Percentiles rank a stretch among this genome's conserved stretches.
These are phyloP conservation scores for Lepilemur septentrionalis DNA, from an alignment of 2,797 vertebrate species.

Conservation along the genomic window DNA sequence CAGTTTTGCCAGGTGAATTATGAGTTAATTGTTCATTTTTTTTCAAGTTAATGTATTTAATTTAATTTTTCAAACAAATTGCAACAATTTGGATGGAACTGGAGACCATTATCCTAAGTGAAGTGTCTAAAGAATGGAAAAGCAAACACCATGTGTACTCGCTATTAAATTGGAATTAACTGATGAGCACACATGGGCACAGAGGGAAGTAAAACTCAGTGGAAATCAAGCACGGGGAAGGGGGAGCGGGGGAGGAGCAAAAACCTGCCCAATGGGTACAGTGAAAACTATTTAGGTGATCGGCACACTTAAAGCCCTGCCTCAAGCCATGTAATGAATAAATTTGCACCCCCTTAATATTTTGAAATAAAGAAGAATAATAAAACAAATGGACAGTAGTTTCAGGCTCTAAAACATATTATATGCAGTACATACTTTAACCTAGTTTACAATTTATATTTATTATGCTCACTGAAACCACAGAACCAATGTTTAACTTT, in stretches of 20 bases:
- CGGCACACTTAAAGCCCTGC: background rate
- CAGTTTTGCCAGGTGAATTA: no score
- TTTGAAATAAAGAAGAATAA: background rate
- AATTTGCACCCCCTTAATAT: background rate
- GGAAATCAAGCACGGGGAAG: background rate
- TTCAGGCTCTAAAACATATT: constrained; percentile 51
- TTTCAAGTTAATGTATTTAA: no score
- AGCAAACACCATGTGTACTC: background rate
- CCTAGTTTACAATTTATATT: constrained; percentile 80
- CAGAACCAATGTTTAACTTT: constrained; percentile 81
- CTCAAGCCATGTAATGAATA: background rate
- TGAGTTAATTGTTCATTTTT: no score
- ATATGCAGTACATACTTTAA: constrained; percentile 66
- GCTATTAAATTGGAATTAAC: background rate
- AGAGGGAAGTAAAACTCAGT: background rate
- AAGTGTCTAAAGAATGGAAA: background rate
- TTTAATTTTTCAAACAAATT: no score
- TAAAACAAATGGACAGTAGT: background rate
- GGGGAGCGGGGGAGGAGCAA: background rate
- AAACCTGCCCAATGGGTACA: background rate
- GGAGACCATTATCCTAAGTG: background rate
- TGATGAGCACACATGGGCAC: background rate
- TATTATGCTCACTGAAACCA: constrained; percentile 84
- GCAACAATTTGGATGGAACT: background rate
- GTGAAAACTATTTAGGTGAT: background rate